phyloP scores from a whole-genome alignment of 2,797 vertebrate species.

The Danionella dracula region DNA sequence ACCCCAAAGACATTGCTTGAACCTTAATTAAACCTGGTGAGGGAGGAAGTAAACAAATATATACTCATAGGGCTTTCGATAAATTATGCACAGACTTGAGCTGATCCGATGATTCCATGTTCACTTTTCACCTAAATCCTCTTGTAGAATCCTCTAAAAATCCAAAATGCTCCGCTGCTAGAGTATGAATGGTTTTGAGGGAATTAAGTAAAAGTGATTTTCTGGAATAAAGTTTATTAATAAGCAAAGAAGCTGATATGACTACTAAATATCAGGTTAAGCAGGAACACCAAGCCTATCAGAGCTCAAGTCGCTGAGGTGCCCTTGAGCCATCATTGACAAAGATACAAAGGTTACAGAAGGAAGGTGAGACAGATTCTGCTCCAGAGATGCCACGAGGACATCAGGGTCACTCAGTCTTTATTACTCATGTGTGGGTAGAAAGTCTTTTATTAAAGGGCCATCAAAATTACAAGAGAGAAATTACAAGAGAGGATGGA shows the following conservation, averaged over 20 bases:
- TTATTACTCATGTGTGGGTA: slow-evolving; percentile 9
- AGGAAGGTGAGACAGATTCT: not conserved
- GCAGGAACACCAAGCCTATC: slow-evolving; percentile 6
- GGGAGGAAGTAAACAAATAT: slow-evolving; percentile 39
- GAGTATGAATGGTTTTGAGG: too few species aligned
- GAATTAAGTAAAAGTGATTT: too few species aligned
- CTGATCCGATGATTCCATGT: slow-evolving; percentile 12
- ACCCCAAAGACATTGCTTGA: slow-evolving; percentile 31
- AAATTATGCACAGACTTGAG: slow-evolving; percentile 38
- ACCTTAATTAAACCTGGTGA: slow-evolving; percentile 43
- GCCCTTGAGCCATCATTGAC: slow-evolving; percentile 25
- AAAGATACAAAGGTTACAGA: slow-evolving; percentile 13
- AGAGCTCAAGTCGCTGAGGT: not conserved
- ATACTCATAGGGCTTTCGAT: slow-evolving; percentile 25
- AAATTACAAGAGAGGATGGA: too few species aligned
- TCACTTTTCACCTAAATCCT: not conserved
- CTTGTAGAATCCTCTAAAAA: not conserved
- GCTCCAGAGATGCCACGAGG: not conserved
- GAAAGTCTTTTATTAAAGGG: slow-evolving; percentile 6
- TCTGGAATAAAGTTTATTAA: slow-evolving; percentile 7
- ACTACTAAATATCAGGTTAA: too few species aligned
- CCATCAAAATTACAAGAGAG: too few species aligned
- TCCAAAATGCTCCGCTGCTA: too few species aligned
- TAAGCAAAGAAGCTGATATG: slow-evolving; percentile 22
- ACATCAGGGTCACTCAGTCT: slow-evolving; percentile 16